A percentile compares a stretch with the other conserved stretches of the same genome.
Evolutionary conservation across 1,140 invertebrate species (phyloP).

Genomic region (Acromyrmex echinatior): DNA sequence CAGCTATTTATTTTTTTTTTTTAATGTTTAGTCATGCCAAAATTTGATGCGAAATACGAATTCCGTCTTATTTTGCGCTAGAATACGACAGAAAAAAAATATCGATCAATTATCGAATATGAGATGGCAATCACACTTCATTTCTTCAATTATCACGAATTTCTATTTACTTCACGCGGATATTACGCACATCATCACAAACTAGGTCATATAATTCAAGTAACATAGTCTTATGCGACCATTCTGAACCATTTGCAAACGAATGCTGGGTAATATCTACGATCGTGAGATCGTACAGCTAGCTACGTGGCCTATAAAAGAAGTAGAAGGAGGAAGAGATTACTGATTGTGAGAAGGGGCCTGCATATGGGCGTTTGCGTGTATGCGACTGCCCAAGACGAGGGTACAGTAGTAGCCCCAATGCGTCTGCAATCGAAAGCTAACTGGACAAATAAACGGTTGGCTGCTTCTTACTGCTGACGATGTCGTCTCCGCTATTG

Average conservation of each 20-base stretch:
- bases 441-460: slow-evolving; percentile 65
- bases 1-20: neutral
- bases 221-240: slow-evolving; percentile 70
- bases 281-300: slow-evolving; percentile 78
- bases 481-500: slow-evolving; percentile 58
- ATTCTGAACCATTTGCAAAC: slow-evolving; percentile 65
- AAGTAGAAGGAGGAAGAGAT: slow-evolving; percentile 77
- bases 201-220: slow-evolving; percentile 82
- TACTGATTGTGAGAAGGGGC: slow-evolving; percentile 72
- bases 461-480: slow-evolving; percentile 68
- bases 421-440: slow-evolving; percentile 53
- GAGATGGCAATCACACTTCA: slow-evolving; percentile 10
- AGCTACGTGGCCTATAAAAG: slow-evolving; percentile 66
- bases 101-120: neutral
- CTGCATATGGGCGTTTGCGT: slow-evolving; percentile 14
- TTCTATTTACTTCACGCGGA: too few species aligned
- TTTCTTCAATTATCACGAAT: slow-evolving; percentile 22
- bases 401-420: slow-evolving; percentile 49
- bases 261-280: slow-evolving; percentile 69
- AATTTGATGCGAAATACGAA: neutral
- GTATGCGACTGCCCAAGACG: slow-evolving; percentile 46
- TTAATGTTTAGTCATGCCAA: neutral
- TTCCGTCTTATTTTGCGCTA: neutral
- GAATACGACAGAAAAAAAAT: neutral
- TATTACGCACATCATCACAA: slow-evolving; percentile 77